Evolutionary conservation across 2,797 vertebrate species (phyloP).

Genomic region (Poeciliopsis paucimaculata): DNA sequence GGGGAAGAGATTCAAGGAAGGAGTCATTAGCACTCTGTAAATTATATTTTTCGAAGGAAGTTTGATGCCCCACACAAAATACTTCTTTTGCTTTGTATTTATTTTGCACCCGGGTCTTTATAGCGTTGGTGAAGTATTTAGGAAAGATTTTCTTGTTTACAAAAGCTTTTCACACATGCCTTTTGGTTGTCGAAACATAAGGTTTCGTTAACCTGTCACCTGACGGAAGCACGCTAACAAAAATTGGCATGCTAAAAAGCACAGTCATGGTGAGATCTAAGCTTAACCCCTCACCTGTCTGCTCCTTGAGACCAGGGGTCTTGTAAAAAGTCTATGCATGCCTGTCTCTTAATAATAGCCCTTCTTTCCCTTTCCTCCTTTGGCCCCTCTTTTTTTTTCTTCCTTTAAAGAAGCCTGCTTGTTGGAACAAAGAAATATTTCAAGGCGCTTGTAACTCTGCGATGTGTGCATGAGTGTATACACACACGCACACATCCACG

Average conservation of each 20-base stretch:
- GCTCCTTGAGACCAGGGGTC: conserved; percentile 40
- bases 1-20: conserved; percentile 46
- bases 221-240: conserved; percentile 39
- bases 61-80: conserved; percentile 19
- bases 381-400: conserved; percentile 40
- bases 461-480: conserved; percentile 36
- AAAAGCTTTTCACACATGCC: background rate
- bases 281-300: conserved; percentile 75
- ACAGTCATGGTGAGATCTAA: conserved; percentile 49
- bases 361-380: conserved; percentile 57
- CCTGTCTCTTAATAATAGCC: conserved; percentile 71
- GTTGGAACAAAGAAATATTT: conserved; percentile 82
- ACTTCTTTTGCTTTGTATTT: conserved; percentile 26
- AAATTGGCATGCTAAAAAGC: conserved; percentile 45
- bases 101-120: background rate
- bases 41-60: conserved; percentile 7
- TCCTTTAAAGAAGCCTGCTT: conserved; percentile 70
- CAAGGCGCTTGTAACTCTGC: conserved; percentile 69
- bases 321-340: conserved; percentile 64
- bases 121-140: background rate
- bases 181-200: background rate
- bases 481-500: conserved; percentile 7
- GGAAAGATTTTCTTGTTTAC: background rate
- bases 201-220: conserved; percentile 30
- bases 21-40: conserved; percentile 41